Conservation (phyloP, 2,797 vertebrate genomes). For the Schizothorax lantsangensis region DNA sequence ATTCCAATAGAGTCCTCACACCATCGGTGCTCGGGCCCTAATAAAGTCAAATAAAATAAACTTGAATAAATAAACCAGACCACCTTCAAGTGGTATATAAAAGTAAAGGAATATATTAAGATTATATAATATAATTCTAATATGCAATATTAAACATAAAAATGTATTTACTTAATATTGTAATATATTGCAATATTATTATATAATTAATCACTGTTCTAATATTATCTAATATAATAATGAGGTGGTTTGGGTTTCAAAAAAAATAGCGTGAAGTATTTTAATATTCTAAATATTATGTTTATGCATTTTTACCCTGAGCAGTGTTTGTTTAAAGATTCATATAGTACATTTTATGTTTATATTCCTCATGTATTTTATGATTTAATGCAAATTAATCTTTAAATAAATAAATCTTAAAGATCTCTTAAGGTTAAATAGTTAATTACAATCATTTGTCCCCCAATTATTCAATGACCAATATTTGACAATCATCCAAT, state of each 20-base stretch:
- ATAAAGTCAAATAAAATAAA: no score
- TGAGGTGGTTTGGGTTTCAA: background rate
- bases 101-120: background rate
- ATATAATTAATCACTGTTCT: background rate
- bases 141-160: background rate
- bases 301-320: background rate
- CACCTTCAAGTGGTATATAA: background rate
- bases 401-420: no score
- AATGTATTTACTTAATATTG: background rate
- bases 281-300: background rate
- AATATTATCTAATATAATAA: constrained; percentile 7
- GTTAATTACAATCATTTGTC: background rate
- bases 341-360: background rate
- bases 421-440: background rate
- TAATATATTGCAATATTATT: background rate
- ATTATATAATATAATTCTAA: background rate
- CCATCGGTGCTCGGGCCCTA: no score
- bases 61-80: background rate
- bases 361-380: background rate
- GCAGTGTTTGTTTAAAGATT: background rate
- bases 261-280: background rate
- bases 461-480: no score
- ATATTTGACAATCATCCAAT: no score
- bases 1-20: no score
- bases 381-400: background rate